Evolutionary conservation across 2,113 vertebrate species (phyloP), one percentile per base, ranked within the genome.

Genomic region (Propithecus coquereli): DNA sequence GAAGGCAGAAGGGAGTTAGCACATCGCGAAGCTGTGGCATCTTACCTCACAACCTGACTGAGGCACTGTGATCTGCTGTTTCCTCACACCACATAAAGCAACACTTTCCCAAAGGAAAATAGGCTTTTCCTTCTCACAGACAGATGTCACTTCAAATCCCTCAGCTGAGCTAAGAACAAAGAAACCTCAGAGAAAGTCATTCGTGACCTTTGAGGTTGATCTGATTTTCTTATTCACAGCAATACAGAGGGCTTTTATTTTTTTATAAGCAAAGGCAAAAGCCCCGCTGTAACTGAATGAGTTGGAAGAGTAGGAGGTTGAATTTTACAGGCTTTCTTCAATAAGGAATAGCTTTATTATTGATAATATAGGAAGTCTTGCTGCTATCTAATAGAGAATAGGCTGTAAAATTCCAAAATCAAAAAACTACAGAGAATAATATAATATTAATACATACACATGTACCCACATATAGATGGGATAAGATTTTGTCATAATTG

Each of bases 181-280:
- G 96, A 90, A 96, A 87, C 17, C 94, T 92, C 93, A 34, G 80
- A 95, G 81, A 91, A 95, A 76, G 23, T 86, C 71, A 52, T 52
- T 94, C 76, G 18, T 68, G 85, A 95, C 88, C 94, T 96, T 94
- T 61, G 54, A 94, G 71, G 52, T 86, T 92, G 77, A 86, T 94
- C 85, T 97, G 82, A 97, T 94, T 97, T 96, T 87, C 85, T 96
- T 89, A 92, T 90, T 96, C 90, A 59, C 80, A 66, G 74, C 87
- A 47, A 77, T 66, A 80, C 70, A 81, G 77, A 84, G 32, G 74
- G 57, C 47, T 65, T 93, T 92, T 88, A 30, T 79, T 61, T 70
- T 88, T 66, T 54, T 18, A 87, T 76, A 91, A 84, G 87, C 57
- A 40, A 93, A 94, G 70, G 74, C 54, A 94, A 68, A 96, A 90